Evolutionary conservation across 2,888 invertebrate species (phyloP), one percentile per base, ranked within the genome.

Genomic region (Calameuta filiformis): DNA sequence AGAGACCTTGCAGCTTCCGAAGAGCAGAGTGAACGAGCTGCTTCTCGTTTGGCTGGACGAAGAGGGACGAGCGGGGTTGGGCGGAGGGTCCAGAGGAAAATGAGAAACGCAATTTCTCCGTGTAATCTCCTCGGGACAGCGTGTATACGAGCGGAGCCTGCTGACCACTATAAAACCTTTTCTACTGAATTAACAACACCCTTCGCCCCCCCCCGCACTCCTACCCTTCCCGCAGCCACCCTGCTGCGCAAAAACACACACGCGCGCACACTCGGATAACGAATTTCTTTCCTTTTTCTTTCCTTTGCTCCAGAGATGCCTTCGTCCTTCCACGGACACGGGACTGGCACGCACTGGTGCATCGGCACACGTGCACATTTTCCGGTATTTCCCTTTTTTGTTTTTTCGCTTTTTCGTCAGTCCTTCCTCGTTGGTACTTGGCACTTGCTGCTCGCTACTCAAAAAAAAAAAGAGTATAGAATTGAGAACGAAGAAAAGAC

Each of bases 161-260:
- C 69, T 69, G 69, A 69, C 69, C 69, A 69, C 69, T 69, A 69
- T 69, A 69, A 69, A 69, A 69, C 69, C 69, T 69, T 33, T 69
- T 69, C 69, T 69, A 69, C 69, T 69, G 69, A 69, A 69, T 69
- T 69, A 69, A 31, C 69, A 69, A 69, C 69, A 23, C 40, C 40
- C 40, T 40, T 40, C 40, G 40, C 15, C 40, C 40, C 1, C 33
- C 33, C 33, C 33, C 40, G 40, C 40, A 40, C 40, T 15, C 40
- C 15, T 1, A 1, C 15, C 40, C 40, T 40, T 15, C 37, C 0
- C 37, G 37, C 15, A 12, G 1, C 4, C 37, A 40, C 15, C 37
- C 37, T 40, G 4, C 12, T 15, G 37, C 15, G 12, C 15, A 4
- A 12, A 40, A 12, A 4, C 37, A 40, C 37, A 40, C 15, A 4